A percentile compares a stretch with the other conserved stretches of the same genome.
Evolutionary conservation across 1,140 invertebrate species (phyloP).

Genomic region (Drosophila trapezifrons): DNA sequence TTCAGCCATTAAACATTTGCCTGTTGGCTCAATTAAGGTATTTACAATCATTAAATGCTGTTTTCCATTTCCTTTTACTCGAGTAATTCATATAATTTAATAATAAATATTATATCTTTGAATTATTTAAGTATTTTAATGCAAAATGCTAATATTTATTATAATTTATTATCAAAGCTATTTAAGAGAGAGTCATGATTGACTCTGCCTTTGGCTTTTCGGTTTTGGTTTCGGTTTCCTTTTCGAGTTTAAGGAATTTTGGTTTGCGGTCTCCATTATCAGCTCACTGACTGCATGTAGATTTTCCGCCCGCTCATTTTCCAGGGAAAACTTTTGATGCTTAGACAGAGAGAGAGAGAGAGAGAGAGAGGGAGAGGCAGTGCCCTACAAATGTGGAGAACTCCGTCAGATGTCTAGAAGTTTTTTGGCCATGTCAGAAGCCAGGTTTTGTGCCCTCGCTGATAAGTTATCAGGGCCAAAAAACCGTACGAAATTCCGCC

Average conservation of each 20-base stretch:
- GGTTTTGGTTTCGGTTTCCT: not conserved
- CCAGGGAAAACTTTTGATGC: constrained; percentile 13
- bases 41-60: not conserved
- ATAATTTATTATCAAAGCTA: not conserved
- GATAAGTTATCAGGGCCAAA: constrained; percentile 30
- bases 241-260: constrained; percentile 10
- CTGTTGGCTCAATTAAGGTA: not conserved
- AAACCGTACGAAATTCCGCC: not conserved
- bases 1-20: not conserved
- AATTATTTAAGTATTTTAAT: not conserved
- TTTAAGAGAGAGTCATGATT: not conserved
- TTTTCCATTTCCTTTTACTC: not conserved
- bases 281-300: constrained; percentile 17
- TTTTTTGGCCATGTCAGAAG: constrained; percentile 19
- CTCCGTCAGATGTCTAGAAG: constrained; percentile 22
- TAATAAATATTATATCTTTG: no score
- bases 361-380: not conserved
- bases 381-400: constrained; percentile 4
- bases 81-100: no score
- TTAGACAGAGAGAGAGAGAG: not conserved
- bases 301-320: constrained; percentile 22
- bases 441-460: constrained; percentile 19
- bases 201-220: constrained; percentile 5
- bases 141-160: not conserved
- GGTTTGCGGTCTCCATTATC: constrained; percentile 13